Base-by-base conservation (phyloP, 2,888 invertebrate species). In the Scelioninae gen. 1 region DNA sequence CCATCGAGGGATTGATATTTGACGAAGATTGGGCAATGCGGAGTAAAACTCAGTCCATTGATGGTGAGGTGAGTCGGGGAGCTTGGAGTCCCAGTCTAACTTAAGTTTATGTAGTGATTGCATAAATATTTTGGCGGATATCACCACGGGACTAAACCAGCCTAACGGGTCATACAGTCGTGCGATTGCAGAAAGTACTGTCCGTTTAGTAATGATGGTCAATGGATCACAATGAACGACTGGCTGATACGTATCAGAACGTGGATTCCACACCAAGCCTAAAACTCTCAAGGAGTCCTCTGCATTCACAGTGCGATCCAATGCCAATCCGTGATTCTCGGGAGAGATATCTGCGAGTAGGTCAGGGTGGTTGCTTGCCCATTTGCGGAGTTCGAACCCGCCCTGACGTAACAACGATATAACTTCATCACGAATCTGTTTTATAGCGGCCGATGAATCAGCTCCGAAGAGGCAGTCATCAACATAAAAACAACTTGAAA, bases 391-490 rank as follows among this genome's bases (percentile, higher is more conserved):
- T 16, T 7, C 4, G 11, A 51, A 51, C 23, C 29, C 29, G 23
- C 51, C 51, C 11, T 11, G 10, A 10, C 10, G 4, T 10, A 51
- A 11, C 11, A 51, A 51, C 6, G 11, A 0, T 2, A 29, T 15
- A 4, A 23, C 23, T 23, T 23, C 2, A 23, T 23, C 23, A 23
- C 23, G 23, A 4, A 23, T 23, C 4, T 23, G 23, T 23, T 23
- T 23, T 23, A 23, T 23, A 4, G 4, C 23, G 1, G 23, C 4
- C 23, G 4, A 4, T 2, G 23, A 23, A 1, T 23, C 10, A 29
- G 51, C 51, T 10, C 51, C 51, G 1, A 51, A 38, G 32, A 56
- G 11, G 9, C 23, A 71, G 10, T 82, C 72, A n/a, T 82, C 72
- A 16, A 82, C 76, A 29, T 51, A 51, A 29, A 51, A 51, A 51